phyloP scores from a whole-genome alignment of 2,797 vertebrate genomes.

The Threskiornis aethiopicus region DNA sequence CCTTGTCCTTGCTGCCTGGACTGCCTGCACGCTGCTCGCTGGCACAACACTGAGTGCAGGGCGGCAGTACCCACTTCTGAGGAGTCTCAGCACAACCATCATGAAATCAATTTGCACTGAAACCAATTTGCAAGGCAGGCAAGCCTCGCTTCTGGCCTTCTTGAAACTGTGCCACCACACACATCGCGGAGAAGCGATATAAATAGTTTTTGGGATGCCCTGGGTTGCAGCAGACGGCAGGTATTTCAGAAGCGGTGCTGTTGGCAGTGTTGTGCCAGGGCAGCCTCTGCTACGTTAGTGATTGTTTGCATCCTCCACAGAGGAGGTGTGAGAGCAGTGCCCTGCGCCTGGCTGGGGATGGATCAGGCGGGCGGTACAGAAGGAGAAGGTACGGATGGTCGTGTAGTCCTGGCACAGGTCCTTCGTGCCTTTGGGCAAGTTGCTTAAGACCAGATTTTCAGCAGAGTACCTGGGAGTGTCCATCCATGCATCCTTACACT shows the following conservation, averaged over 20 bases:
- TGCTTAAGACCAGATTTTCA: background rate
- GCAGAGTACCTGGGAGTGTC: background rate
- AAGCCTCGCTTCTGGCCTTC: background rate
- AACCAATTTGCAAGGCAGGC: background rate
- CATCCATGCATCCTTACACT: accelerated
- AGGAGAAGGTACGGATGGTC: background rate
- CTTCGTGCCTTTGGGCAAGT: background rate
- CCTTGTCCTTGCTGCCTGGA: background rate
- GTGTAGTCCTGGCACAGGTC: background rate
- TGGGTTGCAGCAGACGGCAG: background rate
- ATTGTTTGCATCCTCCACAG: background rate
- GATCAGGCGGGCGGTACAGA: background rate
- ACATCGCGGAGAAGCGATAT: accelerated
- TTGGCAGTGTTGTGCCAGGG: background rate
- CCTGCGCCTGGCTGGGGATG: background rate
- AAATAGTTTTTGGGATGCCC: background rate
- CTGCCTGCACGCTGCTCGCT: background rate
- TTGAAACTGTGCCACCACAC: background rate
- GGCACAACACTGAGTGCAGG: background rate
- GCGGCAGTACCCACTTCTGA: accelerated
- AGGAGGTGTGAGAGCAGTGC: background rate
- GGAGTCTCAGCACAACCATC: background rate
- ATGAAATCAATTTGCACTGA: accelerated
- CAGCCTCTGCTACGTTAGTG: background rate
- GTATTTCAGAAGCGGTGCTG: background rate